These are phyloP conservation scores for Machaerirhynchus nigripectus DNA, from an alignment of 2,113 vertebrate genomes.

Conservation along the genomic window DNA sequence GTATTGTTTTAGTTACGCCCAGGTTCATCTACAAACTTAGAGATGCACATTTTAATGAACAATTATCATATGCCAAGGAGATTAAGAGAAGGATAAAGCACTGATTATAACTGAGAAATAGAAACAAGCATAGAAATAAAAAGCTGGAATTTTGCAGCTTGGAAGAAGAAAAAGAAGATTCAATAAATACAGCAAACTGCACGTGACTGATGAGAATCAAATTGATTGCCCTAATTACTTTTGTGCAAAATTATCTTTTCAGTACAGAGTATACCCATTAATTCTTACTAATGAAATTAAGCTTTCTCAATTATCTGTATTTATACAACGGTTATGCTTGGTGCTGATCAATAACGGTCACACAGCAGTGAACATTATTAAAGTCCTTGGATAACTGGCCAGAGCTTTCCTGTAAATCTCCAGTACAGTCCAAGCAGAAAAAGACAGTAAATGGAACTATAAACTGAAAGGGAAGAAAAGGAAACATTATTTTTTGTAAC, in stretches of 20 bases:
- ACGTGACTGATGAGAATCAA: not conserved
- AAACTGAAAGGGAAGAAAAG: not conserved
- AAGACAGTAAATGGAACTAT: not conserved
- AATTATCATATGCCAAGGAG: not conserved
- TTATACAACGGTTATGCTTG: not conserved
- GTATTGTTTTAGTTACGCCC: not conserved
- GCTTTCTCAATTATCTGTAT: not conserved
- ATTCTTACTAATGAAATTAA: not conserved
- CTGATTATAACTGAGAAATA: not conserved
- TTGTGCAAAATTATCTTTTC: not conserved
- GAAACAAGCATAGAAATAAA: not conserved
- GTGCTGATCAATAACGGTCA: not conserved
- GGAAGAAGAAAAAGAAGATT: not conserved
- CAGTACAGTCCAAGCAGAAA: not conserved
- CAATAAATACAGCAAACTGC: not conserved
- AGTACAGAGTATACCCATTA: not conserved
- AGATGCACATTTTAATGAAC: not conserved
- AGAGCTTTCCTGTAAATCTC: not conserved
- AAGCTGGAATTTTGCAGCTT: not conserved
- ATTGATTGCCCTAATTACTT: not conserved
- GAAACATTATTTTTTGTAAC: not conserved
- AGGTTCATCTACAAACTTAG: not conserved
- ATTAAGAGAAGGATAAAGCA: not conserved
- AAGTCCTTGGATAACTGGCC: not conserved
- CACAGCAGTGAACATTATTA: not conserved